These are phyloP conservation scores for Phallusia fumigata DNA, from an alignment of 23 tunicate species.

Conservation along the genomic window DNA sequence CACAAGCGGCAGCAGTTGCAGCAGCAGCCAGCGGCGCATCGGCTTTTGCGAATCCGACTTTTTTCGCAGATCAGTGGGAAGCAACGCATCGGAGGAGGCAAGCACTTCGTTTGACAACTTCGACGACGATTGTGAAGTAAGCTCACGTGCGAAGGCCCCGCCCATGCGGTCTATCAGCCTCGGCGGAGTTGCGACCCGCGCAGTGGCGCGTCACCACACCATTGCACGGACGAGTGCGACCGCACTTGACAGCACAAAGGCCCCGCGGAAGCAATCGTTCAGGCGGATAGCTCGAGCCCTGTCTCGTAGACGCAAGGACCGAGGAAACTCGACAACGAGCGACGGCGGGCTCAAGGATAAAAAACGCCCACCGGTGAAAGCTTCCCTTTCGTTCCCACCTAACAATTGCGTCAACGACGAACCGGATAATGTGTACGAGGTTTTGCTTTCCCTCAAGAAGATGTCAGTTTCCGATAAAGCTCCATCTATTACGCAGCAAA, in stretches of 20 bases:
- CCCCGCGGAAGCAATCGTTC: not conserved
- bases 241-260: not conserved
- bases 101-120: not conserved
- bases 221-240: not conserved
- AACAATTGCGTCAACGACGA: not conserved
- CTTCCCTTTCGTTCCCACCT: not conserved
- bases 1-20: not conserved
- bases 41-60: constrained; percentile 4
- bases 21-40: not conserved
- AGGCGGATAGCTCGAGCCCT: not conserved
- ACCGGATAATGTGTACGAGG: not conserved
- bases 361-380: too few relatives aligned
- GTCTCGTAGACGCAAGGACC: not conserved
- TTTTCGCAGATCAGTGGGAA: not conserved
- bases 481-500: not conserved
- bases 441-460: not conserved
- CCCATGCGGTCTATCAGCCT: not conserved
- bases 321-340: not conserved
- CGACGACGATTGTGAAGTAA: not conserved
- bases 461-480: not conserved
- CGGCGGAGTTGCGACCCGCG: not conserved
- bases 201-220: not conserved
- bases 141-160: not conserved
- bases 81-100: not conserved
- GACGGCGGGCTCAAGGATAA: not conserved